Percentiles rank a stretch among this genome's conserved stretches.
Conservation (phyloP, 2,797 vertebrate genomes). For the Perodicticus potto region DNA sequence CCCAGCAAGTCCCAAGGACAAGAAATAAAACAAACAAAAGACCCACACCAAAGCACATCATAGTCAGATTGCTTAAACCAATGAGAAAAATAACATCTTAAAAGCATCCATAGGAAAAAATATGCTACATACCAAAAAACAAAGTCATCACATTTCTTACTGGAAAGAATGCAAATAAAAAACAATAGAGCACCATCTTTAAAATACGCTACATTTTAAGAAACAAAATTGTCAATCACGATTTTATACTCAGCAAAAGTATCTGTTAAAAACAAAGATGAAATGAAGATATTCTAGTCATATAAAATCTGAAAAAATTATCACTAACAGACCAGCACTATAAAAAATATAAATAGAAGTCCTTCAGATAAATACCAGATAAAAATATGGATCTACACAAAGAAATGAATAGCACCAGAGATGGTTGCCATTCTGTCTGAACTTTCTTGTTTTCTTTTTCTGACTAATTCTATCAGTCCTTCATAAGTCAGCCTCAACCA, state of each 20-base stretch:
- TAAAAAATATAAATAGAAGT: background rate
- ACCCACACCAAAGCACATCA: too few relatives aligned
- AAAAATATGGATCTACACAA: background rate
- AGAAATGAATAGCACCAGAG: background rate
- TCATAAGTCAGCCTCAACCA: background rate
- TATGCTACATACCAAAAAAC: background rate
- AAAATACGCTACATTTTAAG: background rate
- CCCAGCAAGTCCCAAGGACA: background rate
- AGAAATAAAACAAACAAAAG: background rate
- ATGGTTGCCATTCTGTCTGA: background rate
- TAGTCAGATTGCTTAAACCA: slow-evolving; percentile 1
- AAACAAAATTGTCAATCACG: background rate
- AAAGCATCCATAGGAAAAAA: background rate
- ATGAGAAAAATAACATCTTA: background rate
- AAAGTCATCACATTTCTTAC: background rate
- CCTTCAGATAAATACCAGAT: background rate
- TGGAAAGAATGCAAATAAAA: background rate
- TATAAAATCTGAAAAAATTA: background rate
- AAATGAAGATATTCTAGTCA: background rate
- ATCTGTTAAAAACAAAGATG: slow-evolving; percentile 6
- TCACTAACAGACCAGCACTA: background rate
- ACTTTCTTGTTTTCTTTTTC: background rate
- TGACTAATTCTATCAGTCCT: background rate
- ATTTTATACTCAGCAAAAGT: background rate
- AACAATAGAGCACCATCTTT: background rate